A percentile compares a stretch with the other conserved stretches of the same genome.
Evolutionary conservation across 2,888 invertebrate genomes (phyloP).

Genomic region (Lepidochitona cinerea): DNA sequence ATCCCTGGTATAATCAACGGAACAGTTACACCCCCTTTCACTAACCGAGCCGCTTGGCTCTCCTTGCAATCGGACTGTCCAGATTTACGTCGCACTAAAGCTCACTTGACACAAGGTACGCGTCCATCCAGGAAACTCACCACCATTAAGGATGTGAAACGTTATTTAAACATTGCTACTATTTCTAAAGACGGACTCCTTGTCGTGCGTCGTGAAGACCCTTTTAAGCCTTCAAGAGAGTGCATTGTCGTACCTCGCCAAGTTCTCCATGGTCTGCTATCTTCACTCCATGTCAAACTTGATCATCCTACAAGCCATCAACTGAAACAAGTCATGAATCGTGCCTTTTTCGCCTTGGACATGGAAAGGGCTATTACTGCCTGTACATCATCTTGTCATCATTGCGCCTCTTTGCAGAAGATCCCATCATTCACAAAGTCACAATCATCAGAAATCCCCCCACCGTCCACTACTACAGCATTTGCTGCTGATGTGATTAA

Average conservation of each 20-base stretch:
- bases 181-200: background rate
- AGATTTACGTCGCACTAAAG: too few species aligned
- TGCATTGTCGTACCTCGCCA: constrained; percentile 34
- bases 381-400: constrained; percentile 29
- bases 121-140: too few species aligned
- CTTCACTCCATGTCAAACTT: constrained; percentile 35
- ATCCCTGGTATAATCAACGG: too few species aligned
- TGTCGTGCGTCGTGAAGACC: constrained; percentile 6
- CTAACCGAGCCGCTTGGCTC: too few species aligned
- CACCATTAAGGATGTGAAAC: too few species aligned
- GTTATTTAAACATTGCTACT: background rate
- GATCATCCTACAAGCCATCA: constrained; percentile 39
- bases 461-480: constrained; percentile 25
- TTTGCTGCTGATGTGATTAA: constrained; percentile 45
- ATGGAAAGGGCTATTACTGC: constrained; percentile 22
- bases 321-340: constrained; percentile 28
- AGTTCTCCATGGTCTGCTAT: constrained; percentile 34
- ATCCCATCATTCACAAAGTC: constrained; percentile 20
- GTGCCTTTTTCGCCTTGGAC: constrained; percentile 36
- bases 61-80: too few species aligned
- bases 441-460: constrained; percentile 34
- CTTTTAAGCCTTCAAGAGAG: constrained; percentile 19
- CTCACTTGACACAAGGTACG: too few species aligned
- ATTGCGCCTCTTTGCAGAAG: constrained; percentile 33
- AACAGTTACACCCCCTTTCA: too few species aligned